Conservation (phyloP, 2,797 vertebrate genomes). For the Gorsachius magnificus region DNA sequence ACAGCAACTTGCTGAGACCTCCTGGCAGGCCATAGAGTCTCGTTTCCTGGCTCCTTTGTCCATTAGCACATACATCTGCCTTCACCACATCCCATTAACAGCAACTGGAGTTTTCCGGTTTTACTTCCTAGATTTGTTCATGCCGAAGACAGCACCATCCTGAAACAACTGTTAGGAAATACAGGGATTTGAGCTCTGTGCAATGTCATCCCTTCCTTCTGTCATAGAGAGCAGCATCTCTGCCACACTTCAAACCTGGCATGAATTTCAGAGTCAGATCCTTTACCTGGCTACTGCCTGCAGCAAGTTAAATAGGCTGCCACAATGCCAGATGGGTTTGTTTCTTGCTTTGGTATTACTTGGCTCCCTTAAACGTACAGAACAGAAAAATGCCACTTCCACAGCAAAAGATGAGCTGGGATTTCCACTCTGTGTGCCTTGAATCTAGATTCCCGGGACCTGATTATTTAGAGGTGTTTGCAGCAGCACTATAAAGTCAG, state of each 20-base stretch:
- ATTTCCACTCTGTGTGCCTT: constrained; percentile 23
- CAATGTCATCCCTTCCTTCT: neutral
- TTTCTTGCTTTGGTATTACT: neutral
- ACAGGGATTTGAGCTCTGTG: neutral
- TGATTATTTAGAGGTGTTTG: constrained; percentile 20
- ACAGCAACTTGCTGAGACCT: neutral
- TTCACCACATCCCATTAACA: neutral
- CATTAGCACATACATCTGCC: neutral
- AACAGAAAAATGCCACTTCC: constrained; percentile 5
- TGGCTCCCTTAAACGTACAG: neutral
- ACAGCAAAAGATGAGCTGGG: neutral
- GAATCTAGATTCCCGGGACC: neutral
- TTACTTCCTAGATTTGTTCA: neutral
- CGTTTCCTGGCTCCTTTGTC: neutral
- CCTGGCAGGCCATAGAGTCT: neutral
- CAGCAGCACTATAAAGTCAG: neutral
- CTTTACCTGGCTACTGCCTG: constrained; percentile 6
- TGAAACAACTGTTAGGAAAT: neutral
- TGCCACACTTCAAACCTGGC: neutral
- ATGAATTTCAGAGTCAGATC: neutral
- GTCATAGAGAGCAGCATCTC: neutral
- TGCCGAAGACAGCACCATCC: neutral
- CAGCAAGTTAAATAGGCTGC: neutral
- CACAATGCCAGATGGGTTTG: neutral
- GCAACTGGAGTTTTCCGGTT: neutral